Evolutionary conservation across 2,888 invertebrate species (phyloP).

Genomic region (Lasius fuliginosus): DNA sequence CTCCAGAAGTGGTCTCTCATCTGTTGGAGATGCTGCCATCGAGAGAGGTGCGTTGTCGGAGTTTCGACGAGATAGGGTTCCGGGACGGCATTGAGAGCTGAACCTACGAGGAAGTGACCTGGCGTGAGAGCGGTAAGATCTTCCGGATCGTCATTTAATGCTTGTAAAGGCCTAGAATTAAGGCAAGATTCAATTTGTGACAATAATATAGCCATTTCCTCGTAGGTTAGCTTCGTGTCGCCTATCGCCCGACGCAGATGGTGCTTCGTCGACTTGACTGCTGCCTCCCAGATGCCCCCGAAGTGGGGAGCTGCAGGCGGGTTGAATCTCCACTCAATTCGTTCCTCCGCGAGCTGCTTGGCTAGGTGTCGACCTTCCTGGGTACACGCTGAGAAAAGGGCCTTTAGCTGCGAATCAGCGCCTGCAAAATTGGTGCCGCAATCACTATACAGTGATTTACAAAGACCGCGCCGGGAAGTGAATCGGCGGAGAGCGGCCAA

Average conservation of each 20-base stretch:
- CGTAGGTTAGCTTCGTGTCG: too few species aligned
- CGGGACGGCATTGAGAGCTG: neutral
- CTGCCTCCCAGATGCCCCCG: neutral
- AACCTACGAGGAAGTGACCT: too few species aligned
- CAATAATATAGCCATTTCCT: too few species aligned
- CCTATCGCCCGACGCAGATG: too few species aligned
- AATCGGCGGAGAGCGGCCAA: neutral
- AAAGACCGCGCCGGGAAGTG: neutral
- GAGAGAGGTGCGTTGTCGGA: neutral
- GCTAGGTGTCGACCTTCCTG: neutral
- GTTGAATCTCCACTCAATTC: neutral
- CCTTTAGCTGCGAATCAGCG: neutral
- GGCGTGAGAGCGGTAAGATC: too few species aligned
- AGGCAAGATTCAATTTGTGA: too few species aligned
- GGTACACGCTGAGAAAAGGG: neutral
- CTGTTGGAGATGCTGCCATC: neutral
- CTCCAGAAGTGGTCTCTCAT: neutral
- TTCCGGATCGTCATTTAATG: too few species aligned
- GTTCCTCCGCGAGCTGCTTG: rapidly evolving
- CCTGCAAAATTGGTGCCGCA: neutral
- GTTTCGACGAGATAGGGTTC: neutral
- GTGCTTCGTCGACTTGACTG: too few species aligned
- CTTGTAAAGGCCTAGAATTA: too few species aligned
- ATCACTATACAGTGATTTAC: neutral
- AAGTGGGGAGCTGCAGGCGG: neutral